A percentile compares a stretch with the other conserved stretches of the same genome.
These are phyloP conservation scores for Encarsia formosa DNA, from an alignment of 2,888 invertebrate genomes.

Conservation along the genomic window DNA sequence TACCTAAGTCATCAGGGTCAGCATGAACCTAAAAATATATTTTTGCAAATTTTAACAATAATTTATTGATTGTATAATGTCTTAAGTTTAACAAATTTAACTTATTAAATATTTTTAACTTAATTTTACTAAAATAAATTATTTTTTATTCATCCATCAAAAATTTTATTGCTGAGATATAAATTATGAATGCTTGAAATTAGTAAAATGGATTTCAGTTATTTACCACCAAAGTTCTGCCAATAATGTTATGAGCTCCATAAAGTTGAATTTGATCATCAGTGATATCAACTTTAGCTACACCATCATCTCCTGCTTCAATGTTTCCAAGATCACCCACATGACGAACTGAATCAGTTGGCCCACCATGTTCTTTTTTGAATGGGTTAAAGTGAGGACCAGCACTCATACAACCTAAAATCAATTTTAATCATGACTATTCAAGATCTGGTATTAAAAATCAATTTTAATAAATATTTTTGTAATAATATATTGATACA, in stretches of 20 bases:
- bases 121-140: not conserved
- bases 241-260: constrained; percentile 74
- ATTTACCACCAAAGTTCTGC: constrained; percentile 72
- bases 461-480: no score
- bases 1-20: constrained; percentile 89
- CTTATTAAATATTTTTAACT: not conserved
- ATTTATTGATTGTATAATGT: no score
- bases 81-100: constrained; percentile 7
- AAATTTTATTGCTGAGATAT: no score
- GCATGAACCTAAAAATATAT: constrained; percentile 64
- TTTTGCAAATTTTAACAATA: no score
- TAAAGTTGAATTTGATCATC: constrained; percentile 64
- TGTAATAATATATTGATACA: no score
- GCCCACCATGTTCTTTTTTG: constrained; percentile 78
- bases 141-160: not conserved
- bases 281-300: constrained; percentile 62
- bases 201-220: no score
- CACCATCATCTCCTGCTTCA: constrained; percentile 60
- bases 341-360: constrained; percentile 69
- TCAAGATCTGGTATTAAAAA: not conserved
- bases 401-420: constrained; percentile 75
- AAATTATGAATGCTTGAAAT: no score
- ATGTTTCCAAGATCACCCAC: constrained; percentile 90
- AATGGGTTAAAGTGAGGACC: constrained; percentile 90
- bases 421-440: not conserved